Percentiles rank a stretch among this genome's conserved stretches.
Conservation (phyloP, 2,797 vertebrate genomes). For the Arremon aurantiirostris region DNA sequence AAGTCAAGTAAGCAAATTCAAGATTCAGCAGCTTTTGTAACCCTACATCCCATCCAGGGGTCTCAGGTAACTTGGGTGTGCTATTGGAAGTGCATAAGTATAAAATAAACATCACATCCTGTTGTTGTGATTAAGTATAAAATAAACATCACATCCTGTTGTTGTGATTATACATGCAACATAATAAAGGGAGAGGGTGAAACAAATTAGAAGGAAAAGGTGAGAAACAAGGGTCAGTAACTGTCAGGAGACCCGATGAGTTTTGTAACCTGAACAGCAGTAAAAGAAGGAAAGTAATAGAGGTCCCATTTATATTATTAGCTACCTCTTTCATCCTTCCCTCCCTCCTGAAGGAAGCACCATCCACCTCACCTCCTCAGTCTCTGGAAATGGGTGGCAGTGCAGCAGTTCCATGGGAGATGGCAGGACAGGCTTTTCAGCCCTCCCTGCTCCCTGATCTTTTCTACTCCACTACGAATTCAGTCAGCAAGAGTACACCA, state of each 20-base stretch:
- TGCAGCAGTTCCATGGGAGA: background rate
- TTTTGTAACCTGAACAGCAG: background rate
- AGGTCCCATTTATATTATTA: background rate
- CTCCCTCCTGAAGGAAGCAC: background rate
- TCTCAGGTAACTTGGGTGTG: background rate
- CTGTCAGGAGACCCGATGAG: background rate
- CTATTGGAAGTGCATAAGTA: background rate
- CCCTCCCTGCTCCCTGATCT: background rate
- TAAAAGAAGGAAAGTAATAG: background rate
- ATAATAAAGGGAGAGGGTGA: background rate
- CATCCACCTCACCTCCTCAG: background rate
- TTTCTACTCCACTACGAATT: background rate
- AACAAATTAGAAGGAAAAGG: background rate
- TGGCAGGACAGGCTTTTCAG: background rate
- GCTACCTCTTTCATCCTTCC: background rate
- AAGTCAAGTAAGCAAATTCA: background rate
- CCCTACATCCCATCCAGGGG: background rate
- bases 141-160: background rate
- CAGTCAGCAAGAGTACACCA: background rate
- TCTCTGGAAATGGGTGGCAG: background rate
- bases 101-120: background rate
- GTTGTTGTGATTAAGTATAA: background rate
- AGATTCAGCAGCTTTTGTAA: background rate
- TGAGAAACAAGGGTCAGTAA: background rate
- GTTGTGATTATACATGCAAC: background rate